phyloP scores from a whole-genome alignment of 1,140 invertebrate genomes.

The Leptinotarsa undecemlineata region DNA sequence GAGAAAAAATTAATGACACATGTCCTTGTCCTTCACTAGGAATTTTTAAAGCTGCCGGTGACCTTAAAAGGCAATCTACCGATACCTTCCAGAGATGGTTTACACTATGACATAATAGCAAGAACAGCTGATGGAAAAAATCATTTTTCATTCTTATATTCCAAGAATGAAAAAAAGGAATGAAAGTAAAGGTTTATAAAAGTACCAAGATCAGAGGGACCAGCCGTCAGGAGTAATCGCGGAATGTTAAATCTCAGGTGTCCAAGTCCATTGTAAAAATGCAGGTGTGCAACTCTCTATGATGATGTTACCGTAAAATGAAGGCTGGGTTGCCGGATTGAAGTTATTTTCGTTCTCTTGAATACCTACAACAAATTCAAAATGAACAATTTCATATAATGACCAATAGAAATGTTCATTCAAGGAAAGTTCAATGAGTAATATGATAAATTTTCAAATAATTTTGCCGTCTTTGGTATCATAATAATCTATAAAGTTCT shows the following conservation, averaged over 20 bases:
- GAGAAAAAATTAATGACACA: too few relatives aligned
- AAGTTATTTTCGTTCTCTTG: neutral
- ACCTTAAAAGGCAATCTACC: neutral
- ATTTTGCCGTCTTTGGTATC: too few relatives aligned
- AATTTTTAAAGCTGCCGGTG: neutral
- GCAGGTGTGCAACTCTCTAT: constrained; percentile 30
- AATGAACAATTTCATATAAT: neutral
- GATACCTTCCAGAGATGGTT: neutral
- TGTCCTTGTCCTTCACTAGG: neutral
- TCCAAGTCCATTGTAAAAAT: constrained; percentile 34
- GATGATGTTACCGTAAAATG: constrained; percentile 13
- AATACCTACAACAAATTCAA: neutral
- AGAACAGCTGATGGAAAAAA: constrained; percentile 14
- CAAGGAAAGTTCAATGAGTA: too few relatives aligned
- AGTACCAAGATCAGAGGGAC: constrained; percentile 19
- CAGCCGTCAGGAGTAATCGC: constrained; percentile 14
- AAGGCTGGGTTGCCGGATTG: neutral
- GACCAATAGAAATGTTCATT: too few relatives aligned
- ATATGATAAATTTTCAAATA: too few relatives aligned
- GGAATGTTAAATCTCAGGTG: constrained; percentile 36
- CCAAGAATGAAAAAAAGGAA: constrained; percentile 10
- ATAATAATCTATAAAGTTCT: too few relatives aligned
- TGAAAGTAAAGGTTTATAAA: constrained; percentile 24
- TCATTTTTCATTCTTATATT: constrained; percentile 24
- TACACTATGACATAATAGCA: constrained; percentile 2